Conservation (phyloP, 23 tunicate species). For the Clavelina lepadiformis region DNA sequence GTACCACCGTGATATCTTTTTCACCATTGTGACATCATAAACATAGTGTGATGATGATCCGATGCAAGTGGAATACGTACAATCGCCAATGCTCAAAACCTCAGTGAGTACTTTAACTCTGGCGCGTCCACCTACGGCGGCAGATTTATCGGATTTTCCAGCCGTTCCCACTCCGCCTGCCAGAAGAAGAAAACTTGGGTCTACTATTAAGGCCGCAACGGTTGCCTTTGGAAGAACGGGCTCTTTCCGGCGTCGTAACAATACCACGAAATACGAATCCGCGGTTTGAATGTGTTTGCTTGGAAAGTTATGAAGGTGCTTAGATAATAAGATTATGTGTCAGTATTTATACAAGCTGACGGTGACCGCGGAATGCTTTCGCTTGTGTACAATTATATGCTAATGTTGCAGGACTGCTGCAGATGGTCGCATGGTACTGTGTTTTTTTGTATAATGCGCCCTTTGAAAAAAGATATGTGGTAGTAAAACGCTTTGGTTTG, state of each 20-base stretch:
- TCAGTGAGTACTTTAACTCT: constrained; percentile 80
- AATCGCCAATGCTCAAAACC: constrained; percentile 41
- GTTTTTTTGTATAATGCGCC: no score
- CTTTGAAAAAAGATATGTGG: no score
- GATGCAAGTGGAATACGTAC: constrained; percentile 4
- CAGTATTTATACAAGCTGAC: no score
- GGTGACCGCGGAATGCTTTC: no score
- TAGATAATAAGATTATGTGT: no score
- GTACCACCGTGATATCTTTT: no score
- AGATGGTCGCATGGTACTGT: no score
- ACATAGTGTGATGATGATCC: constrained; percentile 7
- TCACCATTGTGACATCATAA: no score
- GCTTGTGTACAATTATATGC: no score
- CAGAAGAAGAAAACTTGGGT: constrained; percentile 33
- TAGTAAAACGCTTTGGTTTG: no score
- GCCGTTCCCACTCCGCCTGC: constrained; percentile 90
- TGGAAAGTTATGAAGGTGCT: no score
- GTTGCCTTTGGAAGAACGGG: constrained; percentile 66
- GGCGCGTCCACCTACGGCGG: constrained; percentile 41
- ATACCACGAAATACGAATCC: constrained; percentile 57
- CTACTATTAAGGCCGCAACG: constrained; percentile 62
- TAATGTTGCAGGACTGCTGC: no score
- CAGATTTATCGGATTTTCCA: constrained; percentile 44
- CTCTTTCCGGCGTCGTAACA: constrained; percentile 49
- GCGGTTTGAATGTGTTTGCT: constrained; percentile 11